Evolutionary conservation across 2,888 invertebrate genomes (phyloP).

Genomic region (Troglohyphantes excavatus): DNA sequence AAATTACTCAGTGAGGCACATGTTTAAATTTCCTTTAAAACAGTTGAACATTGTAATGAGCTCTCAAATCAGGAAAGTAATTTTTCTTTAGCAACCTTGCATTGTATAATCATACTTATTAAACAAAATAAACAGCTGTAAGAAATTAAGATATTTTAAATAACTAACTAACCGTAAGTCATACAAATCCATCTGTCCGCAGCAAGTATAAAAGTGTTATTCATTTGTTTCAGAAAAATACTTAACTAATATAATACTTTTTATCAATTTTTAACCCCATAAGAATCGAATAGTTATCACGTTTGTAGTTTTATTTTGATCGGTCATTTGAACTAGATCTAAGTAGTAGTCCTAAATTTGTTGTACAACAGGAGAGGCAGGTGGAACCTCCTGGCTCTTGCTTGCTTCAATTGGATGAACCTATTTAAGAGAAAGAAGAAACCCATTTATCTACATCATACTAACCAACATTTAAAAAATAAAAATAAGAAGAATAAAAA

Average conservation of each 20-base stretch:
- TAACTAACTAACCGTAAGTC: not conserved
- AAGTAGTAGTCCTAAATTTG: conserved; percentile 5
- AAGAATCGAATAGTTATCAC: conserved; percentile 4
- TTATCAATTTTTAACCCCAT: not conserved
- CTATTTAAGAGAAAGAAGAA: conserved; percentile 17
- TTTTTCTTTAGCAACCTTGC: too few relatives aligned
- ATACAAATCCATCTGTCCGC: not conserved
- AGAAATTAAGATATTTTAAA: not conserved
- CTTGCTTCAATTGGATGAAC: conserved; percentile 40
- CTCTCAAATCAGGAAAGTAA: too few relatives aligned
- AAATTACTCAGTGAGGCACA: too few relatives aligned
- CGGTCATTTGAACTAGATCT: conserved; percentile 7
- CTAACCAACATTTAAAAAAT: too few relatives aligned
- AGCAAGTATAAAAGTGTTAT: conserved; percentile 19
- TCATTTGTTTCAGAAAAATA: conserved; percentile 26
- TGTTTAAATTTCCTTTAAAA: too few relatives aligned
- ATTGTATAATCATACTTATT: too few relatives aligned
- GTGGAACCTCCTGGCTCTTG: conserved; percentile 29
- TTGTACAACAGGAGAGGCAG: conserved; percentile 8
- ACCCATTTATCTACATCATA: too few relatives aligned
- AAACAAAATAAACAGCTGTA: too few relatives aligned
- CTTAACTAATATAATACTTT: conserved; percentile 26
- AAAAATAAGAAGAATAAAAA: too few relatives aligned
- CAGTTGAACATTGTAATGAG: too few relatives aligned
- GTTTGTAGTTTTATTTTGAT: conserved; percentile 16